Percentiles rank a stretch among this genome's conserved stretches.
Conservation (phyloP, 2,888 invertebrate genomes). For the Pinctada fucata region DNA sequence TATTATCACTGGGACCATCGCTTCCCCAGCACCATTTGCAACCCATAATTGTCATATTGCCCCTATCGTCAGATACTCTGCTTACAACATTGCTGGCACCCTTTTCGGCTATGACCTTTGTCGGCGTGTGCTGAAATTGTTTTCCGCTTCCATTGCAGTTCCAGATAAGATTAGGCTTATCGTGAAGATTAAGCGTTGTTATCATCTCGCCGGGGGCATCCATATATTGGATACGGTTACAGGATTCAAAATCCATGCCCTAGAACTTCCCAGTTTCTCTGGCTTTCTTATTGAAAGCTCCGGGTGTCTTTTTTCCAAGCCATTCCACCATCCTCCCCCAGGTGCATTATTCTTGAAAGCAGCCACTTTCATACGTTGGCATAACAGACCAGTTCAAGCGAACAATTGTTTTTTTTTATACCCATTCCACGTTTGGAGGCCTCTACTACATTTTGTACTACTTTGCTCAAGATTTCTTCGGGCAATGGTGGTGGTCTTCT, state of each 20-base stretch:
- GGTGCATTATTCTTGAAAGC: constrained; percentile 11
- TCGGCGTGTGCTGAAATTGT: constrained; percentile 7
- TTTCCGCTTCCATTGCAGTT: constrained; percentile 19
- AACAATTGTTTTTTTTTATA: constrained; percentile 19
- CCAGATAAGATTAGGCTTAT: constrained; percentile 12
- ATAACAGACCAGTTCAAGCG: constrained; percentile 14
- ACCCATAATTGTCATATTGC: constrained; percentile 24
- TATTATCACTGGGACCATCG: constrained; percentile 46
- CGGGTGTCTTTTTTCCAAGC: constrained; percentile 11
- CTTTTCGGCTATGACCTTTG: constrained; percentile 9
- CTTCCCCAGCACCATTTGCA: constrained; percentile 25
- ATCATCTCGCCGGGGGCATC: not conserved
- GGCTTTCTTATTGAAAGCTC: constrained; percentile 18
- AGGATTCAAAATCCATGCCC: constrained; percentile 9
- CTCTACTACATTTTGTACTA: constrained; percentile 26
- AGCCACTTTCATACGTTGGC: constrained; percentile 6
- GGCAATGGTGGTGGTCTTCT: constrained; percentile 19
- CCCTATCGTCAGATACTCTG: not conserved
- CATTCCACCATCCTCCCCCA: constrained; percentile 11
- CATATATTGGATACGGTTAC: not conserved
- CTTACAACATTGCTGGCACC: constrained; percentile 8
- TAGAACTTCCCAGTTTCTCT: constrained; percentile 17
- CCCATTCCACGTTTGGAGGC: constrained; percentile 33
- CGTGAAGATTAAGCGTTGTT: not conserved
- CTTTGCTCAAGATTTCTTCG: constrained; percentile 17